A percentile compares a stretch with the other conserved stretches of the same genome.
Conservation (phyloP, 2,797 vertebrate genomes). For the Chelidonichthys spinosus region DNA sequence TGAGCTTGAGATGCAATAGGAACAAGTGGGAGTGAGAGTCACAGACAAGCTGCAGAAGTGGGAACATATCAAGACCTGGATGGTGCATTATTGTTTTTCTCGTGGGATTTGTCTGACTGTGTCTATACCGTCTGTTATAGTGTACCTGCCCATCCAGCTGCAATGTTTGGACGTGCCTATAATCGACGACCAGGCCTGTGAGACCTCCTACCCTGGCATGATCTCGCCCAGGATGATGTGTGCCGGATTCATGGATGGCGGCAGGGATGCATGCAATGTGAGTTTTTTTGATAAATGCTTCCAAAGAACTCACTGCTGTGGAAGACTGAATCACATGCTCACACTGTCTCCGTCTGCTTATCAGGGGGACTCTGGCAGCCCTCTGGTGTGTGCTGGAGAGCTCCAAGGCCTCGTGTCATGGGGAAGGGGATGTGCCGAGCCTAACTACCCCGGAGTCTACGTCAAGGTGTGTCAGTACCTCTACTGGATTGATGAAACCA, state of each 20-base stretch:
- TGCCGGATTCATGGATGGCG: slow-evolving; percentile 80
- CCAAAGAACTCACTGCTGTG: neutral
- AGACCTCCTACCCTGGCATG: slow-evolving; percentile 78
- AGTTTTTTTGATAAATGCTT: slow-evolving; percentile 31
- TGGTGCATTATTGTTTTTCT: neutral
- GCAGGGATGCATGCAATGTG: slow-evolving; percentile 81
- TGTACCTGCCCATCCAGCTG: slow-evolving; percentile 63
- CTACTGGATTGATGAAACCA: slow-evolving; percentile 82
- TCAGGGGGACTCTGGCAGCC: slow-evolving; percentile 90
- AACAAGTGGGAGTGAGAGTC: neutral
- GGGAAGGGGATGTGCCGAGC: slow-evolving; percentile 85
- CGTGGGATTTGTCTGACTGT: neutral
- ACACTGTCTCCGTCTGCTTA: neutral
- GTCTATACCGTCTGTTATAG: slow-evolving; percentile 47
- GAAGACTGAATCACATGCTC: neutral
- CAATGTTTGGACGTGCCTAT: slow-evolving; percentile 81
- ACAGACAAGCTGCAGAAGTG: neutral
- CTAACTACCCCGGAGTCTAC: slow-evolving; percentile 85
- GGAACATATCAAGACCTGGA: no score
- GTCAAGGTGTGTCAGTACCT: slow-evolving; percentile 87
- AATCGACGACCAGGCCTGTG: slow-evolving; percentile 62
- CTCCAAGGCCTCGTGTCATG: slow-evolving; percentile 90
- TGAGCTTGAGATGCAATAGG: no score
- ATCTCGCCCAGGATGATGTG: slow-evolving; percentile 84
- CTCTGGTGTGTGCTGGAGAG: slow-evolving; percentile 83